phyloP scores from a whole-genome alignment of 2,888 invertebrate genomes.

The Gibbula magus region DNA sequence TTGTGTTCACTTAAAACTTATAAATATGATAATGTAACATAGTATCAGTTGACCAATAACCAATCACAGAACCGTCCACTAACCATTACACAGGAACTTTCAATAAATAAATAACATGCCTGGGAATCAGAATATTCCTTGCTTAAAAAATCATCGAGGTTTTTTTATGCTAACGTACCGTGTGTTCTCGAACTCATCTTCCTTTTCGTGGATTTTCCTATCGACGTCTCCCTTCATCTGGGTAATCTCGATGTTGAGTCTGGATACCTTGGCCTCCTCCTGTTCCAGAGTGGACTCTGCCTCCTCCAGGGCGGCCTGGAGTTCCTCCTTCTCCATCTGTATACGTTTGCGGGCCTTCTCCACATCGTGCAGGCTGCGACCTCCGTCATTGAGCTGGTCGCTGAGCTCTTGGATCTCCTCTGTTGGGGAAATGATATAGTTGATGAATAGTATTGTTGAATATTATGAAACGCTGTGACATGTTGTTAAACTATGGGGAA shows the following conservation, averaged over 20 bases:
- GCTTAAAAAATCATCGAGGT: too few species aligned
- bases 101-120: too few species aligned
- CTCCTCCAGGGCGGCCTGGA: constrained; percentile 98
- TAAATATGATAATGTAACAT: too few species aligned
- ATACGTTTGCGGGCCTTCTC: constrained; percentile 98
- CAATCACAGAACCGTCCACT: too few species aligned
- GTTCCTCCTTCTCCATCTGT: constrained; percentile 99
- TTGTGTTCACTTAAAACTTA: too few species aligned
- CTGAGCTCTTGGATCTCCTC: constrained; percentile 99
- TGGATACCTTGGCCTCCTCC: constrained; percentile 95
- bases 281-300: constrained; percentile 99
- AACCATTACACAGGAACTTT: too few species aligned
- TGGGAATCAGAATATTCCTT: too few species aligned
- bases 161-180: constrained; percentile 74
- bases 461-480: too few species aligned
- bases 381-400: constrained; percentile 99
- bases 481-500: too few species aligned
- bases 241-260: constrained; percentile 97
- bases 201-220: constrained; percentile 99
- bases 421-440: constrained; percentile 14
- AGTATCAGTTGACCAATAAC: too few species aligned
- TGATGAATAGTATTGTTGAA: too few species aligned
- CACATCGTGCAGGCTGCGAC: constrained; percentile 99
- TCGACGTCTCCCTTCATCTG: constrained; percentile 99
- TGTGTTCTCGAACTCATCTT: constrained; percentile 99